phyloP scores from a whole-genome alignment of 2,888 invertebrate species.

The Meganola albula region DNA sequence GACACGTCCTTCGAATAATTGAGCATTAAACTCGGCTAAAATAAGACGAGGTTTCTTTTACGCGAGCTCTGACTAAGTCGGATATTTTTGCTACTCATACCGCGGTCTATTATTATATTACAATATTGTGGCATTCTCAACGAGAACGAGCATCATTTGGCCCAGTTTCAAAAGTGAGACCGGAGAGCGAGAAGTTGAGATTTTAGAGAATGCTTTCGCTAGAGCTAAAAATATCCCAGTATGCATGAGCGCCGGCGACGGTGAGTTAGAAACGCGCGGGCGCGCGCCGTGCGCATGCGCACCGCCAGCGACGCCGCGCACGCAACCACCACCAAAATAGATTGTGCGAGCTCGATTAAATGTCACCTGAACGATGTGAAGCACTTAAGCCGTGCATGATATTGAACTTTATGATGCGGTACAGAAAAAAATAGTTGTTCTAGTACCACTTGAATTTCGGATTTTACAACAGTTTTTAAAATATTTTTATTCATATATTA shows the following conservation, averaged over 20 bases:
- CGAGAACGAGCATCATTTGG: constrained; percentile 71
- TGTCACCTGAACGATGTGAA: constrained; percentile 22
- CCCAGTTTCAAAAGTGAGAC: constrained; percentile 76
- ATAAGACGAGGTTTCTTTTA: constrained; percentile 53
- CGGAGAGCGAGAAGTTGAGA: constrained; percentile 68
- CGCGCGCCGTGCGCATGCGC: constrained; percentile 27
- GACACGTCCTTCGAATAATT: constrained; percentile 62
- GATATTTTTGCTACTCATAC: constrained; percentile 69
- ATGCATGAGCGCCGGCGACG: constrained; percentile 29
- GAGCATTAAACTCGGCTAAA: constrained; percentile 57
- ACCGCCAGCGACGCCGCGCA: constrained; percentile 15
- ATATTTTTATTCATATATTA: too few species aligned
- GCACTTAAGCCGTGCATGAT: constrained; percentile 24
- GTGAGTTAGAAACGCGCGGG: constrained; percentile 26
- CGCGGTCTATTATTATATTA: constrained; percentile 72
- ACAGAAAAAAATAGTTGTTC: too few species aligned
- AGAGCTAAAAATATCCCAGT: constrained; percentile 63
- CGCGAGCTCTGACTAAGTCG: constrained; percentile 62
- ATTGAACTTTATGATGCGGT: constrained; percentile 32
- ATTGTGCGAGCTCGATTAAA: constrained; percentile 36
- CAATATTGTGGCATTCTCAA: constrained; percentile 75
- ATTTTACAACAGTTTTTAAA: too few species aligned
- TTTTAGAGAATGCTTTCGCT: constrained; percentile 72
- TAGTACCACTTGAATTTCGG: too few species aligned
- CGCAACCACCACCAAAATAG: constrained; percentile 53